A percentile compares a stretch with the other conserved stretches of the same genome.
Evolutionary conservation across 2,113 vertebrate species (phyloP).

Genomic region (Hydrochoerus hydrochaeris): DNA sequence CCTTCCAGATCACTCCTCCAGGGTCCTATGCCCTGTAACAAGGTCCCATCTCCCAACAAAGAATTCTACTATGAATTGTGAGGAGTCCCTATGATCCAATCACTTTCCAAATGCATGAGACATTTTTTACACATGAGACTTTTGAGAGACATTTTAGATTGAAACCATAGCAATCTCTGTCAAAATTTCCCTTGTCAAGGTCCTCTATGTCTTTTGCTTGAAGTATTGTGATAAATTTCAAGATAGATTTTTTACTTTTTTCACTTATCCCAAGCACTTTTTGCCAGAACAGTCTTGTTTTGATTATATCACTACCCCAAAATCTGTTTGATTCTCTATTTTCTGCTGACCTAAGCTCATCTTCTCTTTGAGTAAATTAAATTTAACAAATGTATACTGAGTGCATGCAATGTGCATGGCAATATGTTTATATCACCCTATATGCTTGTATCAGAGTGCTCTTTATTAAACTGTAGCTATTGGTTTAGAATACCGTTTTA

Average conservation of each 20-base stretch:
- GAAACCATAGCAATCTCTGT: neutral
- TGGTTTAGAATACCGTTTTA: constrained; percentile 5
- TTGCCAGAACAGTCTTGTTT: neutral
- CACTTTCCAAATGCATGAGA: neutral
- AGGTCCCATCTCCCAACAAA: neutral
- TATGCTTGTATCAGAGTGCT: constrained; percentile 1
- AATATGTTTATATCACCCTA: neutral
- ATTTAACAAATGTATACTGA: constrained; percentile 28
- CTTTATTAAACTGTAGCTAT: constrained; percentile 7
- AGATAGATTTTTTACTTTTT: neutral
- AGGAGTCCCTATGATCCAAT: neutral
- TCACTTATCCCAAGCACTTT: neutral
- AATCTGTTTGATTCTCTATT: neutral
- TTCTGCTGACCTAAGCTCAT: neutral
- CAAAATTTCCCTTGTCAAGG: neutral
- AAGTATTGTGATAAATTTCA: neutral
- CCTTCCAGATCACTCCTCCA: neutral
- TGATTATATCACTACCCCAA: neutral
- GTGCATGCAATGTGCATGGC: neutral
- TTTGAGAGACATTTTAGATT: neutral
- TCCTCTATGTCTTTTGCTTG: neutral
- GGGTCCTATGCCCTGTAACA: neutral
- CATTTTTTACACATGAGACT: neutral
- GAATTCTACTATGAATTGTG: neutral
- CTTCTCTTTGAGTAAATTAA: constrained; percentile 56